Conservation (phyloP, 1,140 invertebrate species). For the Portunus trituberculatus region DNA sequence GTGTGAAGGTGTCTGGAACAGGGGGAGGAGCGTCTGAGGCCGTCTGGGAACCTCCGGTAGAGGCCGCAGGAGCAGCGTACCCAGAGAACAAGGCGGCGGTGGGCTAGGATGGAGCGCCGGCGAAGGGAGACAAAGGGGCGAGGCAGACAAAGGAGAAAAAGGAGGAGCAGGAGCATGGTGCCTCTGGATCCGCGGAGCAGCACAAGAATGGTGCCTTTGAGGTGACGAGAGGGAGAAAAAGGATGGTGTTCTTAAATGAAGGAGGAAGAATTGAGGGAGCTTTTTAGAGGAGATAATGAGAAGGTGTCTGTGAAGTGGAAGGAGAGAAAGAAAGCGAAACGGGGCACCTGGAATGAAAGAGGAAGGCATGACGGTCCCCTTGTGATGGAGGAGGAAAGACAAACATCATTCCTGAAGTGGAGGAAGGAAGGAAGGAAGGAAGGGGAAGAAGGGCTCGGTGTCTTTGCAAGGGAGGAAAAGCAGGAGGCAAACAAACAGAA, state of each 20-base stretch:
- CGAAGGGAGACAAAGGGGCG: neutral
- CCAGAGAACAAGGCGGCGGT: neutral
- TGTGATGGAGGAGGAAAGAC: neutral
- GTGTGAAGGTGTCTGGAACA: neutral
- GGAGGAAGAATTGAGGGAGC: neutral
- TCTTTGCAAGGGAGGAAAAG: neutral
- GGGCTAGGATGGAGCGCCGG: neutral
- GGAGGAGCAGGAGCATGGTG: neutral
- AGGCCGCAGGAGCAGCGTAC: neutral
- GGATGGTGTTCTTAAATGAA: neutral
- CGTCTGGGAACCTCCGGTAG: constrained; percentile 3
- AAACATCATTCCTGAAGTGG: neutral
- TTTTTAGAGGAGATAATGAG: neutral
- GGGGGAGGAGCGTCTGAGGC: neutral
- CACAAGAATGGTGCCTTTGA: neutral
- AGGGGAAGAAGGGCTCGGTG: neutral
- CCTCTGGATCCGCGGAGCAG: neutral
- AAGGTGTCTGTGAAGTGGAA: neutral
- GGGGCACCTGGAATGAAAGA: neutral
- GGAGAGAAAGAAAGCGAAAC: neutral
- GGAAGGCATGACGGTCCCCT: neutral
- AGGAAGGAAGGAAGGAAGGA: neutral
- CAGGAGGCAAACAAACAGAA: neutral
- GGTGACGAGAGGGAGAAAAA: neutral
- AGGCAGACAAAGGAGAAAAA: neutral